These are phyloP conservation scores for Cataglyphis altisquamis DNA, from an alignment of 2,888 invertebrate genomes.

Conservation along the genomic window DNA sequence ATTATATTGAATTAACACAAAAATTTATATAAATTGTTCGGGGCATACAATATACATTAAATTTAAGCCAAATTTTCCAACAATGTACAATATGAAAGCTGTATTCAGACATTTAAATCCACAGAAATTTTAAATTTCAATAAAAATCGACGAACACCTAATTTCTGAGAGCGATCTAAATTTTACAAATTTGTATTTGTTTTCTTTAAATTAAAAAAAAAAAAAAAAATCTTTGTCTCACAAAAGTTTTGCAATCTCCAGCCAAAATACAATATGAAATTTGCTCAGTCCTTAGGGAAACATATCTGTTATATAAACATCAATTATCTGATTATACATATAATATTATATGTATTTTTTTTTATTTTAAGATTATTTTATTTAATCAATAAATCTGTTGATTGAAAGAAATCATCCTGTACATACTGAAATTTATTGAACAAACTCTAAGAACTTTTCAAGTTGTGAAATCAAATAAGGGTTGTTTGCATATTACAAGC, in stretches of 20 bases:
- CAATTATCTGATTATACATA: background rate
- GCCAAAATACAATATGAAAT: background rate
- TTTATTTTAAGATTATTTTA: background rate
- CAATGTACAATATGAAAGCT: background rate
- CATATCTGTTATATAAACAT: background rate
- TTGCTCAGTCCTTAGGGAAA: background rate
- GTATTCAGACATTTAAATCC: background rate
- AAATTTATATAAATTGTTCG: too few relatives aligned
- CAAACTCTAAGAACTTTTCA: background rate
- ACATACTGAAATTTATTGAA: background rate
- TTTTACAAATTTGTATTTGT: background rate
- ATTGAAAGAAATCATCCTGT: background rate
- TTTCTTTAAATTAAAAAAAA: background rate
- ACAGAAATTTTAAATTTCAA: background rate
- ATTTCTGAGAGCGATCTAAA: background rate
- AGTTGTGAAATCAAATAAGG: background rate
- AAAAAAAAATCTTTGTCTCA: slow-evolving; percentile 55
- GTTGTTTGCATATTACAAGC: background rate
- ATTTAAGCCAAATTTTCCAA: too few relatives aligned
- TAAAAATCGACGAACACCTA: background rate
- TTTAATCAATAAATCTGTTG: background rate
- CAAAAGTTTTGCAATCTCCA: slow-evolving; percentile 53
- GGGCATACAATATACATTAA: too few relatives aligned
- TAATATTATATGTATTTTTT: background rate
- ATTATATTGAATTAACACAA: too few relatives aligned